These are phyloP conservation scores for Ctenopoma multispine DNA, from an alignment of 2,797 vertebrate species.

Conservation along the genomic window DNA sequence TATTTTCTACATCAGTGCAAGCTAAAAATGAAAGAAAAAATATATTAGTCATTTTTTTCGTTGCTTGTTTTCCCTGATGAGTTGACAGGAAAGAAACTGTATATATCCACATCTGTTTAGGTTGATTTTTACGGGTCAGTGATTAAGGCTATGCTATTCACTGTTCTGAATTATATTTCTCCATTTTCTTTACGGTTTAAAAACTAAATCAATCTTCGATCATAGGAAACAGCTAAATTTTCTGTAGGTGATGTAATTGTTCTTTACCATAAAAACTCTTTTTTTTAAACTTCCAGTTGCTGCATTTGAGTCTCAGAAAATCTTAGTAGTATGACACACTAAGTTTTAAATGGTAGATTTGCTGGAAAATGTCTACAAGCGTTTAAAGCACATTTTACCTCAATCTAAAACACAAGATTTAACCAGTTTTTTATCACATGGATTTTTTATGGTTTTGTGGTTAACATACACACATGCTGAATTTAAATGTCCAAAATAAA, in stretches of 20 bases:
- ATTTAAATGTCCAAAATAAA: background rate
- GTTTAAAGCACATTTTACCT: background rate
- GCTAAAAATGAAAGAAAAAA: background rate
- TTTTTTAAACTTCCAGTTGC: background rate
- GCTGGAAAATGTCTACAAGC: background rate
- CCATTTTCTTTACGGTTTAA: background rate
- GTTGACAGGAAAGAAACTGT: slow-evolving; percentile 15
- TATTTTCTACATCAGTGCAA: no score
- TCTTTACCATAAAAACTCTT: background rate
- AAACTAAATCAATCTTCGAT: background rate
- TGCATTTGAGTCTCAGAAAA: background rate
- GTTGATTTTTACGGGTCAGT: background rate
- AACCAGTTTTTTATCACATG: background rate
- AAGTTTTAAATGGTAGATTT: background rate
- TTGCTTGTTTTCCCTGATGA: background rate
- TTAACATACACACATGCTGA: background rate
- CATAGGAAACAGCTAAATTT: background rate
- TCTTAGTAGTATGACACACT: background rate
- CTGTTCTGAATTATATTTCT: background rate
- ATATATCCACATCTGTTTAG: background rate
- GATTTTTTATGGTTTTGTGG: background rate
- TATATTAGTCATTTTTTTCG: background rate
- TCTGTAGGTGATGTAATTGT: no score
- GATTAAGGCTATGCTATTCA: background rate
- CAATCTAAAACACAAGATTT: background rate